These are phyloP conservation scores for Tetropium fuscum DNA, from an alignment of 2,888 invertebrate species.

Conservation along the genomic window DNA sequence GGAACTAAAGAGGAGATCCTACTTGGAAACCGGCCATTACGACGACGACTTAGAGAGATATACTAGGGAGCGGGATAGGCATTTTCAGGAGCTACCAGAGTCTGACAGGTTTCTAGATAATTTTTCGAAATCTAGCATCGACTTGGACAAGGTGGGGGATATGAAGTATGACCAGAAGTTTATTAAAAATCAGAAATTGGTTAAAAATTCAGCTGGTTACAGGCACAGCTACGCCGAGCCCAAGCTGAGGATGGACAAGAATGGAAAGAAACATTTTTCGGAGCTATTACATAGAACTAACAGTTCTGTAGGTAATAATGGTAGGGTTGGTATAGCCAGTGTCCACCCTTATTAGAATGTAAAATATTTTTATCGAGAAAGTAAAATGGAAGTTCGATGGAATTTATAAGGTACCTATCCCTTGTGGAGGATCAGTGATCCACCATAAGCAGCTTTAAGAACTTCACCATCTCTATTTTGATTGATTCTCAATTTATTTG, in stretches of 20 bases:
- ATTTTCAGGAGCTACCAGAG: conserved; percentile 61
- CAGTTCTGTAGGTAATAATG: conserved; percentile 62
- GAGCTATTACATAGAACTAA: conserved; percentile 64
- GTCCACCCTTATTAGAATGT: conserved; percentile 61
- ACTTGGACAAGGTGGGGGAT: conserved; percentile 56
- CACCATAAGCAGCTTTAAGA: no score
- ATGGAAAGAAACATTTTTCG: conserved; percentile 57
- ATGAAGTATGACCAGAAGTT: conserved; percentile 56
- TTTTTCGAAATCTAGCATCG: conserved; percentile 59
- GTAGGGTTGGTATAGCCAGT: conserved; percentile 65
- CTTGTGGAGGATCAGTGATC: no score
- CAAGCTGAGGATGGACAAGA: conserved; percentile 64
- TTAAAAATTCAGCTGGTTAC: conserved; percentile 57
- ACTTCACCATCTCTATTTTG: no score
- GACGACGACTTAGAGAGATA: conserved; percentile 49
- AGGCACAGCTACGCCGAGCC: conserved; percentile 79
- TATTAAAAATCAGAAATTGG: conserved; percentile 56
- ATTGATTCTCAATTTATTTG: no score
- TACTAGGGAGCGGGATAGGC: conserved; percentile 62
- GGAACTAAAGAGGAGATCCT: conserved; percentile 66
- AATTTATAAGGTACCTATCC: no score
- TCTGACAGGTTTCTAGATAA: conserved; percentile 60
- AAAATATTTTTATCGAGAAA: conserved; percentile 2
- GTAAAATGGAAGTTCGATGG: no score
- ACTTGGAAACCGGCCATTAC: conserved; percentile 60